Base-by-base conservation (phyloP, 2,113 vertebrate genomes). In the Hypomesus transpacificus region DNA sequence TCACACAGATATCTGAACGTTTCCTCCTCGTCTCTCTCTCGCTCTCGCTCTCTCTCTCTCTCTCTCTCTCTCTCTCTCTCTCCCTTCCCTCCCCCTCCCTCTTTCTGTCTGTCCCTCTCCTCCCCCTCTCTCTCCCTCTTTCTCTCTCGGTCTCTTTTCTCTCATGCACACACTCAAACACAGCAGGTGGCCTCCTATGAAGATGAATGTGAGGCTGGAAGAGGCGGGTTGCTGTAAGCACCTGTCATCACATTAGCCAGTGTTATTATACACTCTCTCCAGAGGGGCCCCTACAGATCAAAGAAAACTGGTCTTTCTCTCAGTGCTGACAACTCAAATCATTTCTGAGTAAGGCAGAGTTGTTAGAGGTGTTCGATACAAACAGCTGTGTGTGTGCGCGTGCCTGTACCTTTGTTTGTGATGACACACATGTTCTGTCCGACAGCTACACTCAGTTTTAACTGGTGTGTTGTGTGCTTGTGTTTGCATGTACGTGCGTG, bases 231-330 rank as follows among this genome's bases (percentile, higher is more conserved):
- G 69, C 46, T 80, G 68, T 57, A 51, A 75, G 81, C 70, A 75
- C 74, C 75, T 81, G 75, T 70, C 28, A 21, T 54, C 63, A 66
- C 68, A 73, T 79, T 69, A 68, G 24, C 39, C 60, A 6, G 21
- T 39, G 68, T 75, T 75, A 54, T 71, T 69, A 69, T 68, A 21
- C 14, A 1, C 18, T 11, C 60, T 59, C 1, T 26, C 20, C 22
- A 28, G 31, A 50, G 3, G n/a, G 17, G 13, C 31, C 34, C 34
- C 39, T 8, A 18, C 51, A 80, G 76, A 85, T 84, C 66, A 85
- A 86, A 86, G 52, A 58, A 20, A 80, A 34, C 14, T 76, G 75
- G 56, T 65, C 28, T 79, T 80, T 81, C 66, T 70, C 74, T 83
- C 21, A 50, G 20, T 65, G 64, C 57, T 85, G 62, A 77, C 75